Base-by-base conservation (phyloP, 2,888 invertebrate genomes). In the Nemapogon koenigi region DNA sequence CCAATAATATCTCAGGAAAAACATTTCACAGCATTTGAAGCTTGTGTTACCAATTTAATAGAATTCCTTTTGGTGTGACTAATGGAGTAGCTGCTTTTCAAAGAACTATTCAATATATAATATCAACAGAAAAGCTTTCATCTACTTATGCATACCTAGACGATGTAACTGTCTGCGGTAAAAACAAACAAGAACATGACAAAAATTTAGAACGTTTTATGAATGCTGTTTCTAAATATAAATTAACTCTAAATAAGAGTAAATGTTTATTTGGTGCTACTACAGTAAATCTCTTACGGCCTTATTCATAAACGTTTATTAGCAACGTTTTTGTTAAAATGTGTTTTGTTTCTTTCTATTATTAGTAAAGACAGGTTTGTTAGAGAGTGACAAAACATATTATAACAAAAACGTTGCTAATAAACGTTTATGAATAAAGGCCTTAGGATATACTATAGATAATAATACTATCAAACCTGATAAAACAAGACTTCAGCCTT, bases 11-110 rank as follows among this genome's bases (percentile, higher is more conserved):
- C 14, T 4, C 2, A 26, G 3, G 18, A 35, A 25, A 3, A 18
- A 13, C 2, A 8, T 11, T 35, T 26, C n/a, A 35, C 35, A 3
- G 35, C 35, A 2, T 35, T 35, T 27, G 35, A 35, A n/a, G 35
- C 35, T 13, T 13, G 15, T 15, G 35, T 3, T 35, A 35, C 11
- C 35, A 35, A 26, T 35, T 35, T 26, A 26, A 16, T 16, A 10
- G 35, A 4, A 26, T 35, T 4, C 35, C 35, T 7, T 35, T 18
- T 35, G 35, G 35, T 6, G 26, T 35, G 4, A 10, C 18, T 8
- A 35, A 35, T 16, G 35, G 35, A 3, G 25, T 14, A 8, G 11
- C 18, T 14, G 35, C 35, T 14, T 35, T 35, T 16, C 35, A 35
- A 10, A 16, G 35, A 3, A 26, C 26, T 14, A 25, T 35, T 7